Evolutionary conservation across 1,140 invertebrate species (phyloP).

Genomic region (Aphaenogaster ashmeadi): DNA sequence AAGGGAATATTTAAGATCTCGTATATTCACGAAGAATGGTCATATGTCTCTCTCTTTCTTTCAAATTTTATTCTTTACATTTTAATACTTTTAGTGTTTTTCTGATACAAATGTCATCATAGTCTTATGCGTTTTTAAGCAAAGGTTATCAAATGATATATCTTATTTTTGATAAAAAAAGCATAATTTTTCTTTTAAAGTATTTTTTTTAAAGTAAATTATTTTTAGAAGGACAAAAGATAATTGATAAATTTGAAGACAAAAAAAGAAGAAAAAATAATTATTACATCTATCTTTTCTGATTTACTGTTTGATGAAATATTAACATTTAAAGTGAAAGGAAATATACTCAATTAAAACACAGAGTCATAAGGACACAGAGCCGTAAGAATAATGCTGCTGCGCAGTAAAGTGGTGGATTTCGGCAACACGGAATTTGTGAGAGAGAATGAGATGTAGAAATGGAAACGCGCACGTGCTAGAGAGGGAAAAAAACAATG

Average conservation of each 20-base stretch:
- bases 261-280: background rate
- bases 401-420: slow-evolving; percentile 13
- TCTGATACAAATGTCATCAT: no score
- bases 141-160: no score
- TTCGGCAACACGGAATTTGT: background rate
- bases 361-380: background rate
- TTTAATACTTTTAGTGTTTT: no score
- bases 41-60: background rate
- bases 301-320: background rate
- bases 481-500: slow-evolving; percentile 40
- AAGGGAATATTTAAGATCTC: no score
- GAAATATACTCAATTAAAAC: slow-evolving; percentile 21
- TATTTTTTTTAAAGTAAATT: no score
- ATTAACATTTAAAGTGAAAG: background rate
- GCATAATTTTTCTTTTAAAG: no score
- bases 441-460: slow-evolving; percentile 29
- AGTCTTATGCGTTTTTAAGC: no score
- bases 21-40: no score
- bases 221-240: no score
- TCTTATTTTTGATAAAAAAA: no score
- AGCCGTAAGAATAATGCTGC: background rate
- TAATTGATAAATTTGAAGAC: background rate
- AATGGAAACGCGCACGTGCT: slow-evolving; percentile 5
- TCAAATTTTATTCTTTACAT: background rate
- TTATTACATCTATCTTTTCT: background rate